Evolutionary conservation across 1,140 invertebrate species (phyloP), one percentile per base, ranked within the genome.

Genomic region (Caerostris darwini): DNA sequence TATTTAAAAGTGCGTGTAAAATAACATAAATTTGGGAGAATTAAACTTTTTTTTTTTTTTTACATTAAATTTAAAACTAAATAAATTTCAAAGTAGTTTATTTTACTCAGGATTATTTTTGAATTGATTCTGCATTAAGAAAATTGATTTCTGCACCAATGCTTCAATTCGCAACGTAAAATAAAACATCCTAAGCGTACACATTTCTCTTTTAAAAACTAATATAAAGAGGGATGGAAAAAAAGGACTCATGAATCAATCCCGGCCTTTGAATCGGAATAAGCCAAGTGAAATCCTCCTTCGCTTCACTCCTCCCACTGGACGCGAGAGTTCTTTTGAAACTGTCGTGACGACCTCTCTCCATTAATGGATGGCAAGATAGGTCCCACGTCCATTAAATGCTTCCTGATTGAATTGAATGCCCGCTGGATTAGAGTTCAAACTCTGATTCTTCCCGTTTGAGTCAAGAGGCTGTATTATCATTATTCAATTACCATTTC

Each of bases 401-500:
- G 71, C 34, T 77, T 77, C 71, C 71, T 77, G 71, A 77, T 50
- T 53, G 71, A 34, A 50, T 77, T 34, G 61, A 64, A 64, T 64
- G 61, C 61, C 12, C 17, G 61, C 17, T 17, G 61, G 61, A 64
- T 64, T 64, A 64, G 61, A 64, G 61, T 64, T 64, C 61, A 64
- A 10, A 64, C 17, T 77, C 34, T 34, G 34, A 77, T 34, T 50
- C 71, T 77, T 77, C 71, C 71, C 61, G 34, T 34, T 34, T 34
- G 34, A 17, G 61, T 64, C 71, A 34, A 12, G 71, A 34, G 71
- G 71, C 17, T 34, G 71, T 77, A 34, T 34, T 77, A 50, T 77
- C 71, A 77, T 77, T 34, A 77, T 77, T 77, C 71, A 77, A 77
- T 77, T 77, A 77, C 71, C 34, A 77, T 77, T 77, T 77, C 71